phyloP scores from a whole-genome alignment of 2,888 invertebrate species.

The Hypselothyrea guttata region DNA sequence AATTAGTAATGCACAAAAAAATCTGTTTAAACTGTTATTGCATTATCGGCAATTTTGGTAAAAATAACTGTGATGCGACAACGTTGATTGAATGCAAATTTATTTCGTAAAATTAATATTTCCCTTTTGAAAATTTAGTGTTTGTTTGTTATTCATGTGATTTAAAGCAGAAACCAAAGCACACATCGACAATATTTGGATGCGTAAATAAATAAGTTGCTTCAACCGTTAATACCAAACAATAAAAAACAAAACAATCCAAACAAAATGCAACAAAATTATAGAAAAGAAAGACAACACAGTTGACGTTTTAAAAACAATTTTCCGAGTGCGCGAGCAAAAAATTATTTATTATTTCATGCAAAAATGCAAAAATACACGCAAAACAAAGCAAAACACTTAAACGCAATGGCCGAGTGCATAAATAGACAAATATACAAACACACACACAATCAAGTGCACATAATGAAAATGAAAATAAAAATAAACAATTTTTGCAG shows the following conservation, averaged over 20 bases:
- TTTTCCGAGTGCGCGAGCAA: constrained; percentile 39
- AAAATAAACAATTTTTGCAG: constrained; percentile 61
- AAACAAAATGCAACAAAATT: constrained; percentile 35
- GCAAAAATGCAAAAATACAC: constrained; percentile 49
- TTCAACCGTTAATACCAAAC: constrained; percentile 41
- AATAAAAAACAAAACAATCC: constrained; percentile 27
- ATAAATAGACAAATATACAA: constrained; percentile 34
- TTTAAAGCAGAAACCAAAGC: constrained; percentile 62
- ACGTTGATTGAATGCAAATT: background rate
- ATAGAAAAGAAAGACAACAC: constrained; percentile 31
- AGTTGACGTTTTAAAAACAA: constrained; percentile 67
- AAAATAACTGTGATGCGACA: background rate
- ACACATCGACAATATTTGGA: constrained; percentile 51
- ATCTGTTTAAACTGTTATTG: too few relatives aligned
- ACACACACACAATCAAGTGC: constrained; percentile 16
- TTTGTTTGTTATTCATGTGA: constrained; percentile 51
- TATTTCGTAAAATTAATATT: constrained; percentile 33
- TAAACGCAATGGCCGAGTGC: constrained; percentile 61
- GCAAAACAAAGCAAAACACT: constrained; percentile 70
- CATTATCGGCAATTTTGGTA: background rate
- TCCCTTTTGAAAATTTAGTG: constrained; percentile 15
- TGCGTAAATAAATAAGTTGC: constrained; percentile 54
- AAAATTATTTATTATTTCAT: constrained; percentile 47
- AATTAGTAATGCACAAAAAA: background rate
- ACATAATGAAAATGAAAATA: constrained; percentile 68